phyloP scores from a whole-genome alignment of 2,888 invertebrate genomes.

The Bellardia bayeri region DNA sequence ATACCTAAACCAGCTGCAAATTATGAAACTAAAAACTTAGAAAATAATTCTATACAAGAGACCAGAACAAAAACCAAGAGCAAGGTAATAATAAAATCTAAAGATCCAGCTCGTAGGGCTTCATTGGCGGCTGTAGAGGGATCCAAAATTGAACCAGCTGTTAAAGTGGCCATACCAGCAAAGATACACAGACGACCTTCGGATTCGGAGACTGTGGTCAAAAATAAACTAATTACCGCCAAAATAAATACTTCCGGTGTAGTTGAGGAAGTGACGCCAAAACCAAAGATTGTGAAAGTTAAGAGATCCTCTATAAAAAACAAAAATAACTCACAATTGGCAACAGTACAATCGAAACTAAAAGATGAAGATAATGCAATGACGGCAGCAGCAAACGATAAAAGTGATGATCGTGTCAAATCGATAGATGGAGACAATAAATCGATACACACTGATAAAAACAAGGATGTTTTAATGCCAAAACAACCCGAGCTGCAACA shows the following conservation, averaged over 20 bases:
- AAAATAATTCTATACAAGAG: neutral
- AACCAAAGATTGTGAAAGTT: slow-evolving; percentile 74
- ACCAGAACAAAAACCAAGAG: slow-evolving; percentile 38
- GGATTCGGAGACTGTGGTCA: slow-evolving; percentile 81
- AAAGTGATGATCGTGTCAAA: slow-evolving; percentile 57
- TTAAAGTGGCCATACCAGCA: slow-evolving; percentile 70
- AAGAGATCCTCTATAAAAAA: slow-evolving; percentile 68
- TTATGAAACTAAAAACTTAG: neutral
- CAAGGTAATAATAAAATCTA: slow-evolving; percentile 47
- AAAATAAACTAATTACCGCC: slow-evolving; percentile 76
- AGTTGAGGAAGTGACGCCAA: slow-evolving; percentile 73
- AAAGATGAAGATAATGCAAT: slow-evolving; percentile 21
- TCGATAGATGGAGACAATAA: slow-evolving; percentile 69
- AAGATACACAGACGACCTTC: slow-evolving; percentile 80
- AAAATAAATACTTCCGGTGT: slow-evolving; percentile 73
- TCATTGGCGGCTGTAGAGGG: slow-evolving; percentile 82
- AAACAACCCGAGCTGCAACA: slow-evolving; percentile 60
- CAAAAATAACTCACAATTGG: slow-evolving; percentile 72
- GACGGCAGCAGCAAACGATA: slow-evolving; percentile 6
- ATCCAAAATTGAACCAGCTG: slow-evolving; percentile 78
- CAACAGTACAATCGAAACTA: slow-evolving; percentile 55
- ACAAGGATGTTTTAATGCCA: slow-evolving; percentile 71
- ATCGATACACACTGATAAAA: slow-evolving; percentile 70
- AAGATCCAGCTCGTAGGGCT: slow-evolving; percentile 77
- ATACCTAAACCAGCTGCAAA: slow-evolving; percentile 17